These are phyloP conservation scores for Gisinianus flammeolus DNA, from an alignment of 2,888 invertebrate genomes.

Conservation along the genomic window DNA sequence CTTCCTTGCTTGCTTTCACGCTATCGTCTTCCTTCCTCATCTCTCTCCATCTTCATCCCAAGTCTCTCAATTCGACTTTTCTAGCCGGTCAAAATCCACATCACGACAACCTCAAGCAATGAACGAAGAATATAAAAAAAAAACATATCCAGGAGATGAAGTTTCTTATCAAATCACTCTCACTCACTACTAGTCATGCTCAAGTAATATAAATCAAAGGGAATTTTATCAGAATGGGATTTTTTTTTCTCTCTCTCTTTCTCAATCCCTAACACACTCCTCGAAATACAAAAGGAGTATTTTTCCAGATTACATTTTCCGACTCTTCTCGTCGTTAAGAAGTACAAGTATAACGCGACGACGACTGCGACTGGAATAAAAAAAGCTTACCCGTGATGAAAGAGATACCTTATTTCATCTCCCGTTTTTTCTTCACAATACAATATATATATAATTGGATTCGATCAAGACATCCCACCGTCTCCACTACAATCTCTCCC, in stretches of 20 bases:
- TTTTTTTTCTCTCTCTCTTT: slow-evolving; percentile 1
- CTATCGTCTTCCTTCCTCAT: background rate
- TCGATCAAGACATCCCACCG: slow-evolving; percentile 47
- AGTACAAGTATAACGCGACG: slow-evolving; percentile 8
- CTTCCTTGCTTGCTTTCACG: background rate
- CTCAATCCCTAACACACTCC: background rate
- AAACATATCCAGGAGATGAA: slow-evolving; percentile 28
- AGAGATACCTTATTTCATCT: slow-evolving; percentile 28
- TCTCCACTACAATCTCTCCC: background rate
- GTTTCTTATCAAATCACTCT: slow-evolving; percentile 39
- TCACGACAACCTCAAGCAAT: slow-evolving; percentile 1
- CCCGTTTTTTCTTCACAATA: slow-evolving; percentile 18
- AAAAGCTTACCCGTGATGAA: slow-evolving; percentile 17
- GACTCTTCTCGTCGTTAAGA: slow-evolving; percentile 13
- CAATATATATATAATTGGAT: slow-evolving; percentile 21
- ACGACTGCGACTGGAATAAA: background rate
- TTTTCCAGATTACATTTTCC: slow-evolving; percentile 32
- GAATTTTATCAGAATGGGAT: slow-evolving; percentile 34
- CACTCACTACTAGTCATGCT: slow-evolving; percentile 29
- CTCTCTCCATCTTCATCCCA: background rate
- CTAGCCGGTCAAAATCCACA: slow-evolving; percentile 16
- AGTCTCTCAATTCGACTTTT: background rate
- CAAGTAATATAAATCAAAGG: slow-evolving; percentile 38
- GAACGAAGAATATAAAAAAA: background rate
- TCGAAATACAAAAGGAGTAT: slow-evolving; percentile 30